Evolutionary conservation across 2,113 vertebrate genomes (phyloP), one percentile per base, ranked within the genome.

Genomic region (Heterotis niloticus): DNA sequence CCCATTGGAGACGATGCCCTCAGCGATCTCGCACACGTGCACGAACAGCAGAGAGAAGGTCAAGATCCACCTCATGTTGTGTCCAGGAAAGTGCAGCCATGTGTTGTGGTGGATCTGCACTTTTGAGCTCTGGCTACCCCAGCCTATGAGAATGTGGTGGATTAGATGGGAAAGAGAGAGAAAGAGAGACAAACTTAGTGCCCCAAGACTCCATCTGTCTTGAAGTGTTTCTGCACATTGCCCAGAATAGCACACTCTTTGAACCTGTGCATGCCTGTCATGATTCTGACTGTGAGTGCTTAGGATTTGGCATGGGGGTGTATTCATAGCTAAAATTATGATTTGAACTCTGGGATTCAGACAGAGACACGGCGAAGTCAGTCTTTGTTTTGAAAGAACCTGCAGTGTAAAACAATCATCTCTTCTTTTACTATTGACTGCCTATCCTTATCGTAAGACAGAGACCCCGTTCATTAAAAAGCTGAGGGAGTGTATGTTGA

Each of bases 41-140:
- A 99, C 94, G 0, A 99, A 98, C 0, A 99, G 91, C 64, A 99
- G 94, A 0, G 92, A 93, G 88, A 99, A 99, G 0, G 98, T 99
- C 79, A 99, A 93, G 82, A 99, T 95, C 98, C 98, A 99, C 5
- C 98, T 89, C 81, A 98, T 83, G 90, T 97, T 98, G 88, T 99
- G 98, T 0, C 98, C 98, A 0, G 98, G 98, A 82, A 99, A 99
- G 82, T 99, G 98, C 56, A 99, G 93, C 98, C 98, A 99, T 0
- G 98, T 99, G 79, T 99, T 99, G 82, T 99, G 98, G 83, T 99
- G 98, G 84, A 99, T 99, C 88, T 99, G 98, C 5, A 99, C 97
- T 86, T 99, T 99, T 0, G 98, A 99, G 85, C 96, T 99, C 84
- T 99, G 98, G 81, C 95, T 99, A 57, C 98, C 97, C 98, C 97